A percentile compares a stretch with the other conserved stretches of the same genome.
Evolutionary conservation across 2,113 vertebrate species (phyloP).

Genomic region (Vanacampus margaritifer): DNA sequence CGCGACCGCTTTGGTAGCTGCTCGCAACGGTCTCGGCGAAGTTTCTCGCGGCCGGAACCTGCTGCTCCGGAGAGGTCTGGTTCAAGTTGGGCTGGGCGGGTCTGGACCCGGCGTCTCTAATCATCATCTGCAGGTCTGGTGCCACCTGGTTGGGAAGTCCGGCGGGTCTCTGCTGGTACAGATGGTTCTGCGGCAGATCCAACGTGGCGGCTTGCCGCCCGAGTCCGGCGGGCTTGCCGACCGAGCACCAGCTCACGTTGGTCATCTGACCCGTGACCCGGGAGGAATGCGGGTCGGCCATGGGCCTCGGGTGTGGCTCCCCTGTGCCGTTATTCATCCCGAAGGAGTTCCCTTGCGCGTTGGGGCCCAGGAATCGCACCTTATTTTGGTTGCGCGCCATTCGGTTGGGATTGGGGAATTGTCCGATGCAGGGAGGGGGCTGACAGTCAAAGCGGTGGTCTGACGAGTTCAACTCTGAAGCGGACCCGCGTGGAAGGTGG

Average conservation of each 20-base stretch:
- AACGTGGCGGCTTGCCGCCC: slow-evolving; percentile 49
- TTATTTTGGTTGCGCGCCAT: slow-evolving; percentile 77
- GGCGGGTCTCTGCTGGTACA: slow-evolving; percentile 76
- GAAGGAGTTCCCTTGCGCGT: slow-evolving; percentile 71
- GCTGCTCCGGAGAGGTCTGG: slow-evolving; percentile 76
- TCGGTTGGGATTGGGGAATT: slow-evolving; percentile 76
- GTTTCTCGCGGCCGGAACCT: slow-evolving; percentile 66
- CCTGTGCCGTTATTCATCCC: slow-evolving; percentile 68
- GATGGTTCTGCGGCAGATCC: slow-evolving; percentile 71
- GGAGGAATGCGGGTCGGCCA: slow-evolving; percentile 55
- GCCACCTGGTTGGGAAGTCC: slow-evolving; percentile 81
- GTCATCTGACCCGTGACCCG: slow-evolving; percentile 72
- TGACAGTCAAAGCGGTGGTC: slow-evolving; percentile 80
- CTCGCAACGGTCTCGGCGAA: slow-evolving; percentile 73
- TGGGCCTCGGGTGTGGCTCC: slow-evolving; percentile 73
- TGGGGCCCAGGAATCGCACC: slow-evolving; percentile 73
- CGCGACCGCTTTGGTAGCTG: slow-evolving; percentile 79
- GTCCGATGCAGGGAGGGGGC: slow-evolving; percentile 66
- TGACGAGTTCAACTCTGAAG: slow-evolving; percentile 75
- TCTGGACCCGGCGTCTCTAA: slow-evolving; percentile 76
- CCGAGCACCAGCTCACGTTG: slow-evolving; percentile 77
- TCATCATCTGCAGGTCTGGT: slow-evolving; percentile 77
- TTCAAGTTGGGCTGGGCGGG: slow-evolving; percentile 76
- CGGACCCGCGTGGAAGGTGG: slow-evolving; percentile 75
- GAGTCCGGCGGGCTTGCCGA: slow-evolving; percentile 60